Conservation (phyloP, 92 coral and sea anemone species). For the Palythoa grandiflora region DNA sequence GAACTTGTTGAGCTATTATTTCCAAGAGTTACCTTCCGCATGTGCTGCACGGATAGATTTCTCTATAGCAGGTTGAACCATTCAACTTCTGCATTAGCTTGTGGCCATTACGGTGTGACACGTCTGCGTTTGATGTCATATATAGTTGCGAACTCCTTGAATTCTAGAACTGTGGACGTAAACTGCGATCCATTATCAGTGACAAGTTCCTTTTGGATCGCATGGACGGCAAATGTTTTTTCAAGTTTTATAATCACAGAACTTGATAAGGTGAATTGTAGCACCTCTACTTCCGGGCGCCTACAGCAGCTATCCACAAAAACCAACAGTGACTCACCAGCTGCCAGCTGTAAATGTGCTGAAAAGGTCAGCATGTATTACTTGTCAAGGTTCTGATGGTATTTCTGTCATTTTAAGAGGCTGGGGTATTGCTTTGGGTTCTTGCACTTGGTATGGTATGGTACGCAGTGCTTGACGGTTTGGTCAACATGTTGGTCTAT, state of each 20-base stretch:
- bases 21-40: background rate
- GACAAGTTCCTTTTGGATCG: background rate
- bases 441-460: slow-evolving; percentile 42
- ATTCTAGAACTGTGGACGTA: slow-evolving; percentile 1
- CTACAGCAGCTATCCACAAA: slow-evolving; percentile 14
- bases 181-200: slow-evolving; percentile 50
- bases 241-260: background rate
- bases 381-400: slow-evolving; percentile 15
- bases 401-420: slow-evolving; percentile 1
- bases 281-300: slow-evolving; percentile 13
- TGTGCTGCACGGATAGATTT: slow-evolving; percentile 43
- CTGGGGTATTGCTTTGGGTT: background rate
- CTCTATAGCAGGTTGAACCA: slow-evolving; percentile 40
- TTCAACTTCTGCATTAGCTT: slow-evolving; percentile 61
- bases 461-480: slow-evolving; percentile 37
- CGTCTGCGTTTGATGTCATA: slow-evolving; percentile 40
- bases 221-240: slow-evolving; percentile 16
- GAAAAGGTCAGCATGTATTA: slow-evolving; percentile 17
- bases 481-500: slow-evolving; percentile 41
- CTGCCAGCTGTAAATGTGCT: slow-evolving; percentile 9
- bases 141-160: slow-evolving; percentile 26
- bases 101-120: slow-evolving; percentile 53
- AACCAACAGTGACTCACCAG: slow-evolving; percentile 19
- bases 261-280: background rate
- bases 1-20: background rate